These are phyloP conservation scores for Xiphophorus hellerii DNA, from an alignment of 2,113 vertebrate genomes.

Conservation along the genomic window DNA sequence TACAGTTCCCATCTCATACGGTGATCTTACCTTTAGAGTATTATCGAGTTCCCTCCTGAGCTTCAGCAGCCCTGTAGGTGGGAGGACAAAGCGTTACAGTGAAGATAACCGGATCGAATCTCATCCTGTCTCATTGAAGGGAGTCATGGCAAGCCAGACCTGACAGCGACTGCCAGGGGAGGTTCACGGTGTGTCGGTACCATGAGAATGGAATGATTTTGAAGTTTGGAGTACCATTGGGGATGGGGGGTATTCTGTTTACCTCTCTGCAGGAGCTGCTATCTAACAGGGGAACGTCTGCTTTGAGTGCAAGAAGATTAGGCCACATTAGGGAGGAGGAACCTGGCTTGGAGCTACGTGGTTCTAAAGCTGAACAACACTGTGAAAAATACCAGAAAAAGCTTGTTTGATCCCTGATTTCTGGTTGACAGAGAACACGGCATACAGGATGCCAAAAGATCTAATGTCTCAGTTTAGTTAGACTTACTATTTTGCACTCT, in stretches of 20 bases:
- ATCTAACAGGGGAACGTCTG: constrained; percentile 46
- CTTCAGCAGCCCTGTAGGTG: constrained; percentile 33
- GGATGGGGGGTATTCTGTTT: constrained; percentile 15
- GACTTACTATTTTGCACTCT: too few relatives aligned
- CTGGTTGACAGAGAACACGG: neutral
- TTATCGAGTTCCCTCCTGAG: constrained; percentile 33
- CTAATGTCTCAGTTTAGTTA: too few relatives aligned
- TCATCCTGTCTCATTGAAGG: constrained; percentile 36
- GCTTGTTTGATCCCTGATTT: neutral
- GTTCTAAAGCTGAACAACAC: neutral
- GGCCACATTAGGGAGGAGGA: constrained; percentile 12
- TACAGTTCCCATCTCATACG: constrained; percentile 7
- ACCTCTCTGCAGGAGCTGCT: constrained; percentile 32
- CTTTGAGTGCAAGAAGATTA: constrained; percentile 33
- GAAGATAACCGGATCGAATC: constrained; percentile 22
- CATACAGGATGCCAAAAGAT: neutral
- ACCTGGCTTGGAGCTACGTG: neutral
- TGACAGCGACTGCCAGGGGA: constrained; percentile 30
- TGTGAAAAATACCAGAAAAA: neutral
- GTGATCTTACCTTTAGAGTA: constrained; percentile 32
- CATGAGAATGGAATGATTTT: constrained; percentile 36
- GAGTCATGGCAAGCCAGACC: constrained; percentile 27
- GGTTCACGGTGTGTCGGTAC: constrained; percentile 15
- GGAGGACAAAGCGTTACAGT: constrained; percentile 24
- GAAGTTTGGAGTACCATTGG: neutral